Evolutionary conservation across 1,140 invertebrate species (phyloP).

Genomic region (Cecropterus lyciades): DNA sequence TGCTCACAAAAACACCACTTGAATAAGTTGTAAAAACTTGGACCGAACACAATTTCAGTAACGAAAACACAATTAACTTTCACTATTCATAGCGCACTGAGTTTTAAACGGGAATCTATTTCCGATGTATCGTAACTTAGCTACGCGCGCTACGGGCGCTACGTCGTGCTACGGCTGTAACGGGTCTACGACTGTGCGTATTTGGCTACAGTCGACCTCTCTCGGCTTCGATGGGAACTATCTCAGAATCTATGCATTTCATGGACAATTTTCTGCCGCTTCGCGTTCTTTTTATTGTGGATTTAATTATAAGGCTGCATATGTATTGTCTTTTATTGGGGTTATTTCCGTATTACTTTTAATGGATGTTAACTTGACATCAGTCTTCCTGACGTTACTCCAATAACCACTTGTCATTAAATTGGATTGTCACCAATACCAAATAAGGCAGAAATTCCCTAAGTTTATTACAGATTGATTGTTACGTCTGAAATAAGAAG

Average conservation of each 20-base stretch:
- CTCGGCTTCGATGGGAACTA: slow-evolving; percentile 30
- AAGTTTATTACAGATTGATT: too few relatives aligned
- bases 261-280: slow-evolving; percentile 14
- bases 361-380: too few relatives aligned
- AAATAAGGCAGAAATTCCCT: too few relatives aligned
- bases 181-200: slow-evolving; percentile 52
- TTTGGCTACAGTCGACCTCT: slow-evolving; percentile 41
- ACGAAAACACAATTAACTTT: slow-evolving; percentile 5
- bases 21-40: not conserved
- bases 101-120: not conserved
- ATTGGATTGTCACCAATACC: too few relatives aligned
- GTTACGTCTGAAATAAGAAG: too few relatives aligned
- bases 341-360: not conserved
- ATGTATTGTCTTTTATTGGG: not conserved
- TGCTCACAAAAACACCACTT: slow-evolving; percentile 37
- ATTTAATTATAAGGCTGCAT: slow-evolving; percentile 9
- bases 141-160: slow-evolving; percentile 18
- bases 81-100: slow-evolving; percentile 13
- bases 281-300: slow-evolving; percentile 16
- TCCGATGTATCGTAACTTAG: not conserved
- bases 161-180: slow-evolving; percentile 46
- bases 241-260: slow-evolving; percentile 4
- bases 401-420: too few relatives aligned
- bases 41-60: slow-evolving; percentile 9
- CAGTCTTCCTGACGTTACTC: too few relatives aligned